phyloP scores from a whole-genome alignment of 2,888 invertebrate species.

The Ophion ventricosus region DNA sequence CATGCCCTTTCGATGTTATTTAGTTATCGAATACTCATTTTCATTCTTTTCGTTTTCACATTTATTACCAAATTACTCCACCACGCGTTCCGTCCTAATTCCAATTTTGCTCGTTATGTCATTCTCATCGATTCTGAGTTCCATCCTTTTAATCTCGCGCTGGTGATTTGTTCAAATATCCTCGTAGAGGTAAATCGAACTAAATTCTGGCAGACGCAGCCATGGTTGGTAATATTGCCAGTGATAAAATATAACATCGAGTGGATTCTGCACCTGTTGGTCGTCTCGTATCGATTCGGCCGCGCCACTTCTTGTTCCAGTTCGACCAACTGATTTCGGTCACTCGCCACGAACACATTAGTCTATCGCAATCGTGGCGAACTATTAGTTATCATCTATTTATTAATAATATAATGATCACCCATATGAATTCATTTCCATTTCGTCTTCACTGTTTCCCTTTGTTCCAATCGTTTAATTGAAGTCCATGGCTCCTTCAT shows the following conservation, averaged over 20 bases:
- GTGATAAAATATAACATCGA: background rate
- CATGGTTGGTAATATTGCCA: background rate
- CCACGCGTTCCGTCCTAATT: background rate
- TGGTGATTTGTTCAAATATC: constrained; percentile 8
- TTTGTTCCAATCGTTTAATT: too few species aligned
- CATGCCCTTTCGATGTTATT: too few species aligned
- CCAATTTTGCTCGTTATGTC: constrained; percentile 15
- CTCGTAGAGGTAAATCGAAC: constrained; percentile 1
- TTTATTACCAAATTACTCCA: background rate
- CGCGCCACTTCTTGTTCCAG: background rate
- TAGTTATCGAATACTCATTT: background rate
- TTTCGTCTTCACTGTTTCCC: too few species aligned
- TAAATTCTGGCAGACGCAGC: background rate
- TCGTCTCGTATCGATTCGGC: background rate
- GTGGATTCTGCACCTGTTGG: constrained; percentile 35
- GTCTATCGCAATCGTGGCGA: too few species aligned
- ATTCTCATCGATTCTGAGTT: background rate
- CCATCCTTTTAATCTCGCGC: constrained; percentile 19
- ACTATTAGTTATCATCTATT: too few species aligned
- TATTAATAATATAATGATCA: too few species aligned
- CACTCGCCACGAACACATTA: too few species aligned
- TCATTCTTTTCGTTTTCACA: background rate
- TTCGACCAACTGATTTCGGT: too few species aligned
- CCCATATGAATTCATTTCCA: too few species aligned
- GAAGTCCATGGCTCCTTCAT: too few species aligned